Conservation (phyloP, 2,113 vertebrate genomes). For the Ursus arctos region DNA sequence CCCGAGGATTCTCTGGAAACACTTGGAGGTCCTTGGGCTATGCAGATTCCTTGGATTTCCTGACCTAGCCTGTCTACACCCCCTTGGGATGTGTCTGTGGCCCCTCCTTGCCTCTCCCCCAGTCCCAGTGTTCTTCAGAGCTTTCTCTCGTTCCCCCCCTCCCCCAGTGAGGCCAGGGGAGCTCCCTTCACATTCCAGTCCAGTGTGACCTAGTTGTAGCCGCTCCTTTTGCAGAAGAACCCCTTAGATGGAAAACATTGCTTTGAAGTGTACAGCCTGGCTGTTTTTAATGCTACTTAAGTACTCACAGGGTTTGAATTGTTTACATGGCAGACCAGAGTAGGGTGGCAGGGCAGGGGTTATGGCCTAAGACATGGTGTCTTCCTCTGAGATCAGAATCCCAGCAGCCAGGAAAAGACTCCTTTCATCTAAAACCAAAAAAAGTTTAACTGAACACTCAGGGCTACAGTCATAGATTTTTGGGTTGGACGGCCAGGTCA, state of each 20-base stretch:
- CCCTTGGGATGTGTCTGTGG: not conserved
- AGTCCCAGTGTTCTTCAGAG: not conserved
- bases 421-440: not conserved
- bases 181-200: conserved; percentile 12
- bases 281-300: conserved; percentile 38
- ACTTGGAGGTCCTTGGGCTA: not conserved
- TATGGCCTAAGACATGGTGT: not conserved
- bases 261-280: not conserved
- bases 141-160: too few relatives aligned
- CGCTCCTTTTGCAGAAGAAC: not conserved
- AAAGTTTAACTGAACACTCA: not conserved
- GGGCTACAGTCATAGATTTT: not conserved
- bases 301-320: conserved; percentile 4
- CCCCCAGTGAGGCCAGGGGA: not conserved
- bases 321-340: conserved; percentile 12
- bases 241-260: not conserved
- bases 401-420: not conserved
- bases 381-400: conserved; percentile 30
- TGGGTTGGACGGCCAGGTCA: not conserved
- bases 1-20: not conserved
- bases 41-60: not conserved
- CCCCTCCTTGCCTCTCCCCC: not conserved
- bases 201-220: not conserved
- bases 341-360: not conserved
- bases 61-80: not conserved